phyloP scores from a whole-genome alignment of 2,888 invertebrate species.

The Formica aserva region DNA sequence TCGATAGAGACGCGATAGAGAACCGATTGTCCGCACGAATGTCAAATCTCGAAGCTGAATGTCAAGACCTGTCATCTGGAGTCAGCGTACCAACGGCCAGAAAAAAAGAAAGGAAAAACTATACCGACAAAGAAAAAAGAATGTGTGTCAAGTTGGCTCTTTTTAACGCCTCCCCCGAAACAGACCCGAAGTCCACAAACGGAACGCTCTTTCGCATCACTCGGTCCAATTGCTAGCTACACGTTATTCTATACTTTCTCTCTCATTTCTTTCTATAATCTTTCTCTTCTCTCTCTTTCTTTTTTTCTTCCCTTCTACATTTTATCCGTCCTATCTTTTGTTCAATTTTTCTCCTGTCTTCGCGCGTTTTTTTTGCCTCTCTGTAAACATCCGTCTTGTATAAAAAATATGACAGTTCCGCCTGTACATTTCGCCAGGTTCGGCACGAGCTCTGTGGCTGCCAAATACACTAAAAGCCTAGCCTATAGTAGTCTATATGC shows the following conservation, averaged over 20 bases:
- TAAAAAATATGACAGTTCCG: conserved; percentile 49
- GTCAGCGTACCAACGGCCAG: conserved; percentile 67
- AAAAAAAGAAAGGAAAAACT: conserved; percentile 37
- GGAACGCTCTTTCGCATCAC: conserved; percentile 70
- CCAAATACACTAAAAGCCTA: conserved; percentile 55
- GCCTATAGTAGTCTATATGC: conserved; percentile 51
- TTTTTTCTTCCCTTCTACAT: conserved; percentile 26
- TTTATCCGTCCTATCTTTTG: conserved; percentile 20
- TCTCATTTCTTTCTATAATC: conserved; percentile 45
- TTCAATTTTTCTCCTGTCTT: background rate
- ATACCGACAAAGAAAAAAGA: conserved; percentile 39
- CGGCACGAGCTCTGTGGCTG: conserved; percentile 60
- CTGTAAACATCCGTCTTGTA: conserved; percentile 41
- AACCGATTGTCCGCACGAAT: background rate
- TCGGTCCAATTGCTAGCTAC: conserved; percentile 62
- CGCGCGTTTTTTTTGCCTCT: conserved; percentile 4
- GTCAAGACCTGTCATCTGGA: background rate
- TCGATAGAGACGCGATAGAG: background rate
- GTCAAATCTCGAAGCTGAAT: background rate
- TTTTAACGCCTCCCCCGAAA: conserved; percentile 66
- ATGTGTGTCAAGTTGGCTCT: conserved; percentile 70
- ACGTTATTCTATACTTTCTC: conserved; percentile 44
- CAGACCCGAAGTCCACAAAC: conserved; percentile 65
- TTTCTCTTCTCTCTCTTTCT: conserved; percentile 40
- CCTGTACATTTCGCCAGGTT: conserved; percentile 55